Conservation (phyloP, 2,888 invertebrate genomes). For the Dicyrtoma fusca region DNA sequence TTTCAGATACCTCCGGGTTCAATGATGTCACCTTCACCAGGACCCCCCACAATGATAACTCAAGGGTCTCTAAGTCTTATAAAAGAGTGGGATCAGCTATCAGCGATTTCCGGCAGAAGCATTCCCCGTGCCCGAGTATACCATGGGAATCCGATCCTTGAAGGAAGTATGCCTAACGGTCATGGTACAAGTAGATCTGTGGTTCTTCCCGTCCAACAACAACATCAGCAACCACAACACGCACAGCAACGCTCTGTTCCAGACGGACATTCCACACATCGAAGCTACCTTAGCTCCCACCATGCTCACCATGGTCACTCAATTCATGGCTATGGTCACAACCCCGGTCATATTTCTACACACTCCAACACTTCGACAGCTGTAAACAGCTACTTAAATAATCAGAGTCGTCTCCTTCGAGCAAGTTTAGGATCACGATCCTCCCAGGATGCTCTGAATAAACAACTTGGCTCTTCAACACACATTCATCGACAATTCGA, state of each 20-base stretch:
- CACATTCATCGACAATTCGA: slow-evolving; percentile 54
- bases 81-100: slow-evolving; percentile 82
- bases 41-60: slow-evolving; percentile 45
- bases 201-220: slow-evolving; percentile 27
- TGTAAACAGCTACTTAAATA: slow-evolving; percentile 49
- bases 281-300: slow-evolving; percentile 53
- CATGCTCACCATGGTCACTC: slow-evolving; percentile 56
- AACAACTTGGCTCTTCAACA: slow-evolving; percentile 44
- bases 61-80: slow-evolving; percentile 50
- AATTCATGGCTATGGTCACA: slow-evolving; percentile 43
- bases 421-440: slow-evolving; percentile 52
- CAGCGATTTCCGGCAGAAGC: slow-evolving; percentile 87
- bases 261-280: slow-evolving; percentile 54
- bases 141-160: slow-evolving; percentile 36
- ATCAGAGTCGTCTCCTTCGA: slow-evolving; percentile 52
- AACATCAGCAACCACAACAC: slow-evolving; percentile 12
- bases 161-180: slow-evolving; percentile 14
- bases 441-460: slow-evolving; percentile 51
- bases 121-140: slow-evolving; percentile 87
- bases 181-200: slow-evolving; percentile 23
- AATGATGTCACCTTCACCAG: slow-evolving; percentile 52
- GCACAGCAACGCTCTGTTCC: slow-evolving; percentile 47
- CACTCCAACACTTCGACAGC: slow-evolving; percentile 43
- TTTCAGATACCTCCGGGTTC: slow-evolving; percentile 41
- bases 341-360: slow-evolving; percentile 29